Evolutionary conservation across 2,888 invertebrate species (phyloP).

Genomic region (Hypena proboscidalis): DNA sequence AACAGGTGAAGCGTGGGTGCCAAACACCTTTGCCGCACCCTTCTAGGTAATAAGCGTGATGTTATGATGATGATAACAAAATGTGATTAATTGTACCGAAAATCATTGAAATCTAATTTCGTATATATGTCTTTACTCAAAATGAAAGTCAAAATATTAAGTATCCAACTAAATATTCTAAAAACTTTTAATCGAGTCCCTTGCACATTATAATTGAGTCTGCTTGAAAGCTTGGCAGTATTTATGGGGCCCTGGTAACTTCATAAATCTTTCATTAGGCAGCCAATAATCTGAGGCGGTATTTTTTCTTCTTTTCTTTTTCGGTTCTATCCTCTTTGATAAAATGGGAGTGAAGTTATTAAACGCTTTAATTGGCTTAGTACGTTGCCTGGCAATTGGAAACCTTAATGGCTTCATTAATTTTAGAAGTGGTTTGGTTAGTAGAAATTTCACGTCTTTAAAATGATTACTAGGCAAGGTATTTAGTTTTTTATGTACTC

Average conservation of each 20-base stretch:
- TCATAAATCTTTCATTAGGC: conserved; percentile 70
- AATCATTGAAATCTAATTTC: too few species aligned
- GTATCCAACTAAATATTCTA: not conserved
- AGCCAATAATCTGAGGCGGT: conserved; percentile 55
- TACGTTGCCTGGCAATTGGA: conserved; percentile 3
- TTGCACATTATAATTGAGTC: conserved; percentile 9
- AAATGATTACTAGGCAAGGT: too few species aligned
- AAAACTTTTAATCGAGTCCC: not conserved
- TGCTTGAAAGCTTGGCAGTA: conserved; percentile 12
- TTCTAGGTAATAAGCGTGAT: too few species aligned
- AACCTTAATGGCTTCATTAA: not conserved
- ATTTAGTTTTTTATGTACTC: too few species aligned
- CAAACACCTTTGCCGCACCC: too few species aligned
- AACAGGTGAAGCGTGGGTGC: too few species aligned
- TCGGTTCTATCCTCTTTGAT: conserved; percentile 26
- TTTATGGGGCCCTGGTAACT: conserved; percentile 39
- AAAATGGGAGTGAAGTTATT: conserved; percentile 23
- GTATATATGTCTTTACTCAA: too few species aligned
- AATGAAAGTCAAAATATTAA: not conserved
- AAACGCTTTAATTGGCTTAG: conserved; percentile 36
- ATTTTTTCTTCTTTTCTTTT: conserved; percentile 38
- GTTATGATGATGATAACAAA: too few species aligned
- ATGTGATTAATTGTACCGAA: too few species aligned
- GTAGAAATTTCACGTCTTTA: too few species aligned
- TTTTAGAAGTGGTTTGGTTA: too few species aligned